Conservation (phyloP, 2,113 vertebrate species). For the Hystrix cristata region DNA sequence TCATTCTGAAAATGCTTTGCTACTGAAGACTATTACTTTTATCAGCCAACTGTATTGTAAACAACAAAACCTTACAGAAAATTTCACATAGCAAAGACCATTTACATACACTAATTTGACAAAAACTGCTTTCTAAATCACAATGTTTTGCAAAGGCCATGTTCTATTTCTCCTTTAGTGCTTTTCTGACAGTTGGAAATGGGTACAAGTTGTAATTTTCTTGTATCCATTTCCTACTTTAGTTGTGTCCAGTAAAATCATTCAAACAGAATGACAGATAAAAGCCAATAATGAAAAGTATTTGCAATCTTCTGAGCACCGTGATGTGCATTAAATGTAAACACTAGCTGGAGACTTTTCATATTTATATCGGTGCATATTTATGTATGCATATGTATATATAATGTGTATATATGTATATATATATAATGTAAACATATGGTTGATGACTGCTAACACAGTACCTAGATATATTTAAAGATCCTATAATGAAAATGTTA, state of each 20-base stretch:
- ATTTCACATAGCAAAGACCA: constrained; percentile 72
- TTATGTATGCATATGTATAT: not conserved
- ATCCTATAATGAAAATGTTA: constrained; percentile 78
- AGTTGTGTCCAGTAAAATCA: constrained; percentile 86
- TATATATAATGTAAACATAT: constrained; percentile 26
- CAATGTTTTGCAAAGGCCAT: constrained; percentile 72
- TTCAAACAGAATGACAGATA: constrained; percentile 86
- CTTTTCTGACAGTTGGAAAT: constrained; percentile 86
- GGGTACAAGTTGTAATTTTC: constrained; percentile 86
- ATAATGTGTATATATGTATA: too few relatives aligned
- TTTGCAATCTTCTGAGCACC: constrained; percentile 80
- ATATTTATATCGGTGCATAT: not conserved
- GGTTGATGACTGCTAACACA: constrained; percentile 60
- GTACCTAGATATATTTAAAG: constrained; percentile 78
- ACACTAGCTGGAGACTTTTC: constrained; percentile 74
- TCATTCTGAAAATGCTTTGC: constrained; percentile 65
- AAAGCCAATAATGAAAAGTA: constrained; percentile 86
- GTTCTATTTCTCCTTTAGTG: constrained; percentile 84
- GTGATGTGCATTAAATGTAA: constrained; percentile 82
- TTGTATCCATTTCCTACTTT: constrained; percentile 84
- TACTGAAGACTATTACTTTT: constrained; percentile 73
- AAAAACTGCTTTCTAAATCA: constrained; percentile 86
- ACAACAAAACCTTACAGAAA: constrained; percentile 78
- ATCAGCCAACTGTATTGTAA: constrained; percentile 76
- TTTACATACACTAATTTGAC: constrained; percentile 85